Evolutionary conservation across 2,797 vertebrate species (phyloP), one percentile per base, ranked within the genome.

Genomic region (Clarias fuscus): DNA sequence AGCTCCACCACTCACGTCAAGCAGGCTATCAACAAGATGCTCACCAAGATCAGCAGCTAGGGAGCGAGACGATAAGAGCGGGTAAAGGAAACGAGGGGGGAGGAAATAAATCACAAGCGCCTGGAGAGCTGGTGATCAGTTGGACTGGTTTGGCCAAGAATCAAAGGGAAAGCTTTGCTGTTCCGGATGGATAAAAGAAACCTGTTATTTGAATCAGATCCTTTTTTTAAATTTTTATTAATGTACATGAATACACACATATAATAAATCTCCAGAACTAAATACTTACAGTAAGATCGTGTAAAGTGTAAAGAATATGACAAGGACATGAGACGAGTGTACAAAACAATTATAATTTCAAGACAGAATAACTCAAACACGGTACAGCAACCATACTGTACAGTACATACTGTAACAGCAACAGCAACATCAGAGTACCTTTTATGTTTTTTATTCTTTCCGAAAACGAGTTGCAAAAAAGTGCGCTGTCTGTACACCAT

Each of bases 1-100:
- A 99, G 98, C 92, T 99, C 98, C 75, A 99, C 98, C 89, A 99
- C 98, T 0, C 98, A 99, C 0, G 98, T 99, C 93, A 99, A 99
- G 89, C 98, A 99, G 92, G 98, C 98, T 90, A 98, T 99, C 92
- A 99, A 99, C 92, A 99, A 99, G 96, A 99, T 99, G 98, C 95
- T 99, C 56, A 99, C 98, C 90, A 99, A 99, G 93, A 99, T 99
- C 93, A 99, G 98, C 95, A 99, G 98, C 93, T 99, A 97, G 91
- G 91, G 85, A 80, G 73, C 10, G 71, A 43, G 33, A 17, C 8
- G 62, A 72, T 22, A 58, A 17, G 48, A 56, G 22, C 0, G 20
- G 53, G 24, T 53, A 64, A 64, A 82, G 76, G 56, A 1, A 33
- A 67, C 0, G 18, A 43, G 40, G 59, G 22, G 53, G 43, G 58